Conservation (phyloP, 2,888 invertebrate genomes). For the Sabellastarte sp. region DNA sequence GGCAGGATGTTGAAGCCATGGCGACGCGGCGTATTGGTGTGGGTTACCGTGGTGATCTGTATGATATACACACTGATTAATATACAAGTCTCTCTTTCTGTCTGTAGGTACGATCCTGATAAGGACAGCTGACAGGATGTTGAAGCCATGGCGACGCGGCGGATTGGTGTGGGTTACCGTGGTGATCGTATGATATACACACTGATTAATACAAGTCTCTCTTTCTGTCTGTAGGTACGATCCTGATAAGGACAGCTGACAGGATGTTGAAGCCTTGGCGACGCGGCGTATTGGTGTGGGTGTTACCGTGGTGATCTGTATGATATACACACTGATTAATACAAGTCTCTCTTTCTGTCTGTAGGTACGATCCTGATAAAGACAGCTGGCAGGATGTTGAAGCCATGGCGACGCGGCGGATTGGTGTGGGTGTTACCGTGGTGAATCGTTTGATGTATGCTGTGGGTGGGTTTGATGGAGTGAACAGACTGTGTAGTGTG, state of each 20-base stretch:
- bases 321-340: conserved; percentile 76
- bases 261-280: conserved; percentile 65
- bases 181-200: too few relatives aligned
- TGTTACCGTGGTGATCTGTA: conserved; percentile 64
- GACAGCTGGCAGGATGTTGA: conserved; percentile 78
- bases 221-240: conserved; percentile 84
- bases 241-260: conserved; percentile 82
- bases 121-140: conserved; percentile 78
- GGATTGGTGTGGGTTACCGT: conserved; percentile 80
- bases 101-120: conserved; percentile 83
- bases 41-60: conserved; percentile 66
- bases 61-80: conserved; percentile 74
- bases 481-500: conserved; percentile 72
- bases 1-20: conserved; percentile 70
- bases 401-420: conserved; percentile 63
- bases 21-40: conserved; percentile 69
- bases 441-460: conserved; percentile 70
- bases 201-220: too few relatives aligned
- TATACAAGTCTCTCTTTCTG: too few relatives aligned
- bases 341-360: too few relatives aligned
- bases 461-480: conserved; percentile 87
- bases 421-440: conserved; percentile 71
- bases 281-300: conserved; percentile 72
- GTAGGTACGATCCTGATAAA: conserved; percentile 81
- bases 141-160: conserved; percentile 61